phyloP scores from a whole-genome alignment of 2,888 invertebrate genomes.

The Hydrotaea diabolus region DNA sequence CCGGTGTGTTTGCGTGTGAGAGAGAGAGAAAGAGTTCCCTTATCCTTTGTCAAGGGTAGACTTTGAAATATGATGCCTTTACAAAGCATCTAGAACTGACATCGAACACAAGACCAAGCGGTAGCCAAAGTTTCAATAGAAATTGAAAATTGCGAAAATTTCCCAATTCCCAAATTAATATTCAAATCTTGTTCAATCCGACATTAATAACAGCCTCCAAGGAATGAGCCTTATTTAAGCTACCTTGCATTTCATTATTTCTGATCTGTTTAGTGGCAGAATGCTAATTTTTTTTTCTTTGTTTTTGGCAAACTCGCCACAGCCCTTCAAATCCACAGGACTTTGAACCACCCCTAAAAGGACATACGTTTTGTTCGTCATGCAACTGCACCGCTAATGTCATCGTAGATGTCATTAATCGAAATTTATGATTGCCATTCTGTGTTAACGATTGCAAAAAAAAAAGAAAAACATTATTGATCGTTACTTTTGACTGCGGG shows the following conservation, averaged over 20 bases:
- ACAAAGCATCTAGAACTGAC: slow-evolving; percentile 22
- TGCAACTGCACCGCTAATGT: slow-evolving; percentile 15
- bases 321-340: neutral
- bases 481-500: neutral
- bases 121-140: neutral
- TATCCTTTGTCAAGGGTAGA: slow-evolving; percentile 1
- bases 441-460: neutral
- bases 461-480: neutral
- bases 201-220: neutral
- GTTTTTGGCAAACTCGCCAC: neutral
- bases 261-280: neutral
- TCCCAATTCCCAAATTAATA: slow-evolving; percentile 16
- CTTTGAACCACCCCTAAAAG: neutral
- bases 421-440: slow-evolving; percentile 32
- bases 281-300: slow-evolving; percentile 6
- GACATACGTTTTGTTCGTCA: neutral
- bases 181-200: slow-evolving; percentile 34
- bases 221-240: neutral
- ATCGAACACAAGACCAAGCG: slow-evolving; percentile 12
- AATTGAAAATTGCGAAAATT: slow-evolving; percentile 7
- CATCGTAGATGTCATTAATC: slow-evolving; percentile 48
- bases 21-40: neutral
- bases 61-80: slow-evolving; percentile 52
- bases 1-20: neutral
- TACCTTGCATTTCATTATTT: neutral